Conservation (phyloP, 2,888 invertebrate genomes). For the Diaprepes abbreviatus region DNA sequence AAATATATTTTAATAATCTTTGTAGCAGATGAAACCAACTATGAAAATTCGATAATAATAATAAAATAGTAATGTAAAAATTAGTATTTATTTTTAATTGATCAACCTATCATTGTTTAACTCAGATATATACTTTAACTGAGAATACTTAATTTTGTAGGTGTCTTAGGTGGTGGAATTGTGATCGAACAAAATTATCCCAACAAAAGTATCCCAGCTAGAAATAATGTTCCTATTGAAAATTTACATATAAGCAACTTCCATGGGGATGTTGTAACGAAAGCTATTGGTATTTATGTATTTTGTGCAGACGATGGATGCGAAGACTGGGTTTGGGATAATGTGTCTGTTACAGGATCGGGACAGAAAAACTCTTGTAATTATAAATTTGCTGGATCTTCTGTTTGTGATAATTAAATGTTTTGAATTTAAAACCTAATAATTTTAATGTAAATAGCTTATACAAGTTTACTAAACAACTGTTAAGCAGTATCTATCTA, state of each 20-base stretch:
- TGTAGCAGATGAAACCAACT: no score
- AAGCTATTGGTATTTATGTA: constrained; percentile 43
- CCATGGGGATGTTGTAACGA: constrained; percentile 29
- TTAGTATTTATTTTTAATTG: no score
- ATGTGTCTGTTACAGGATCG: constrained; percentile 38
- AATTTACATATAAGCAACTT: constrained; percentile 32
- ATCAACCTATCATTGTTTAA: no score
- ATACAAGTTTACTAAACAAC: no score
- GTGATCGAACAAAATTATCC: constrained; percentile 50
- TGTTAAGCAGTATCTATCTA: no score
- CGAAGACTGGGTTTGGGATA: constrained; percentile 44
- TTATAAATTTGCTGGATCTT: constrained; percentile 15
- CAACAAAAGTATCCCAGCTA: constrained; percentile 17
- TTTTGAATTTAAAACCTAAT: no score
- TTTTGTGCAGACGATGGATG: constrained; percentile 49
- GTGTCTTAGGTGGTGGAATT: constrained; percentile 37
- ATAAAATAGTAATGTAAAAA: no score
- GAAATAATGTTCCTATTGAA: constrained; percentile 48
- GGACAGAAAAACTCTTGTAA: constrained; percentile 38
- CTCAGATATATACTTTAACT: no score
- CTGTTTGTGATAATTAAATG: constrained; percentile 7
- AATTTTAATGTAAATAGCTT: no score
- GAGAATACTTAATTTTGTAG: not conserved
- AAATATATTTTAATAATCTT: no score
- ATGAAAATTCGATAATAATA: no score